Base-by-base conservation (phyloP, 2,888 invertebrate genomes). In the Crossocerus cetratus region DNA sequence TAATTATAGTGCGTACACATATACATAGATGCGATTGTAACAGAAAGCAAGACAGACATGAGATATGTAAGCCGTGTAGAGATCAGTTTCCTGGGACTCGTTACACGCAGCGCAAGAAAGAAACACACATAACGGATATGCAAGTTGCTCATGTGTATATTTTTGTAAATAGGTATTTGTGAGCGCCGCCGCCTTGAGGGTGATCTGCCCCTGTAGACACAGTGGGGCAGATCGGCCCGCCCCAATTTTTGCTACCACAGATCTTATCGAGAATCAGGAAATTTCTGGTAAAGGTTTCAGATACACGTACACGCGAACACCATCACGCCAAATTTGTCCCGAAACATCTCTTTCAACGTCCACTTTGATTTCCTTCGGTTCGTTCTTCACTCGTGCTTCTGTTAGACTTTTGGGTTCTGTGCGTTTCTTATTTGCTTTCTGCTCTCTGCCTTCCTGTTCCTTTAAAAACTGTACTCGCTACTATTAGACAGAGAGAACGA, bases 121-220 rank as follows among this genome's bases (percentile, higher is more conserved):
- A 22, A 67, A 67, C 68, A 54, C 56, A 59, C 74, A 78, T 77
- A 80, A 83, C 82, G 82, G 74, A 86, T 78, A 86, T 85, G 86
- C 86, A 85, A 89, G 87, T 89, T 89, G 90, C 89, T 89, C 89
- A 89, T 86, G 86, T 90, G 88, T 89, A 90, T 90, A 90, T 90
- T 90, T 90, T 90, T 90, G 90, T 90, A 90, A 90, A 87, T 87
- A 87, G 86, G 83, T 87, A 87, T 87, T 83, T 86, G 86, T 84
- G 86, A 87, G 84, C 87, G 87, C 86, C 84, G 87, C 87, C 87
- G 87, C 88, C 87, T 89, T 88, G 84, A 87, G 86, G 87, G 82
- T 54, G 81, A 65, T 71, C 79, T 54, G 73, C 67, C 78, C 73
- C 53, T 22, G 75, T 74, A 56, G 49, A 44, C n/a, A 53, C 59